Percentiles rank a stretch among this genome's conserved stretches.
Conservation (phyloP, 2,113 vertebrate genomes). For the Callaeas wilsoni region DNA sequence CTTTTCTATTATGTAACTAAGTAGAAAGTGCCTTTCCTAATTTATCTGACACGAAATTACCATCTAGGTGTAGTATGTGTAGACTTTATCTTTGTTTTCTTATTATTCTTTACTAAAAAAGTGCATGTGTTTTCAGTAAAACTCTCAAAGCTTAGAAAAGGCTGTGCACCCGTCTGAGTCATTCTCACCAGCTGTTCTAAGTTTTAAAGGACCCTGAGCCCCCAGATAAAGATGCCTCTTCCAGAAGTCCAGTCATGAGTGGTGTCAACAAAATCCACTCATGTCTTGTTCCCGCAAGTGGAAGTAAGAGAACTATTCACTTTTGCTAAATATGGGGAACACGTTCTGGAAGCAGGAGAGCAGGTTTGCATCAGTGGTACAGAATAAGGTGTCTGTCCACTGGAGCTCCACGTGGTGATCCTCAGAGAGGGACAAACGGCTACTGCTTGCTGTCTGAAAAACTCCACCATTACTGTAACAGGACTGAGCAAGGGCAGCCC, state of each 20-base stretch:
- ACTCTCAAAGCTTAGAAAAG: neutral
- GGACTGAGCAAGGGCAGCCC: neutral
- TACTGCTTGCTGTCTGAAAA: neutral
- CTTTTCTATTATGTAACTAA: neutral
- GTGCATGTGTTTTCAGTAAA: neutral
- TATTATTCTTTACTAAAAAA: neutral
- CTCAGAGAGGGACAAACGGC: neutral
- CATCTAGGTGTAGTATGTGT: neutral
- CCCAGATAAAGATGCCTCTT: neutral
- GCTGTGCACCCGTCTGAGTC: fast-evolving
- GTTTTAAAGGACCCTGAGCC: neutral
- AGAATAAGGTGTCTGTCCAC: neutral
- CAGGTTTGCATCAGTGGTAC: neutral
- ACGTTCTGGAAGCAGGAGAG: neutral
- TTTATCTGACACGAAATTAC: neutral
- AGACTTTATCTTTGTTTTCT: neutral
- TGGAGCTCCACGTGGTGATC: neutral
- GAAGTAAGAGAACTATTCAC: neutral
- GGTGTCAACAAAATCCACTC: fast-evolving
- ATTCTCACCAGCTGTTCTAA: neutral
- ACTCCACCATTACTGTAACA: neutral
- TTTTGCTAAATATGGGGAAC: neutral
- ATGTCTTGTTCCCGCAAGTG: neutral
- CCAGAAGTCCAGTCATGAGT: neutral
- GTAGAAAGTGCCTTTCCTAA: neutral